Base-by-base conservation (phyloP, 2,888 invertebrate species). In the Rotaria magnacalcarata region DNA sequence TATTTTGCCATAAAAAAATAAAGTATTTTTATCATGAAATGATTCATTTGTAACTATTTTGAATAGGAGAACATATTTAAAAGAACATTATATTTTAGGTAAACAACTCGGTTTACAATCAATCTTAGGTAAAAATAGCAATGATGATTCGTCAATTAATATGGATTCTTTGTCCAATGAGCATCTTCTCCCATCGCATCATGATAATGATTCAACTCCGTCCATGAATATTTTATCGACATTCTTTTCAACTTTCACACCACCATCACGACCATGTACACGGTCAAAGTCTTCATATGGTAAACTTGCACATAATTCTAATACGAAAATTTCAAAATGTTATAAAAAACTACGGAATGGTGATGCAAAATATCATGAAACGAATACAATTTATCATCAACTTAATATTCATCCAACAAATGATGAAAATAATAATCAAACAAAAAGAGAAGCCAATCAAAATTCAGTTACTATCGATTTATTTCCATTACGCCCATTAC, bases 371-470 rank as follows among this genome's bases (percentile, higher is more conserved):
- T 34, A 67, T 19, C n/a, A 67, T 19, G 6, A 6, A 19, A 41
- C 34, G 2, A 27, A 67, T 34, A 34, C 19, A 6, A 67, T 67
- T 41, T 67, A 67, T 67, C 67, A 67, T 67, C 67, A 67, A 67
- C 27, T 67, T 34, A 34, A 67, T 67, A 34, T 67, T 19, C 67
- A 67, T 27, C 6, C 67, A 34, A 16, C 2, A 34, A 67, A 67
- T 41, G 67, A 67, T 34, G 67, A 67, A 19, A 67, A 67, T 67
- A 67, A 67, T 67, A 67, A 67, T 67, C 16, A 41, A 27, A 67
- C 67, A 19, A 41, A 67, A 19, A 67, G 34, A 34, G 34, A 41
- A 34, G 34, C 4, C 5, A 67, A 67, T 19, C 34, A 34, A 19
- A 34, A 67, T 67, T 34, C 67, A 34, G 2, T 67, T 19, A 5